Base-by-base conservation (phyloP, 2,888 invertebrate species). In the Callinectes sapidus region DNA sequence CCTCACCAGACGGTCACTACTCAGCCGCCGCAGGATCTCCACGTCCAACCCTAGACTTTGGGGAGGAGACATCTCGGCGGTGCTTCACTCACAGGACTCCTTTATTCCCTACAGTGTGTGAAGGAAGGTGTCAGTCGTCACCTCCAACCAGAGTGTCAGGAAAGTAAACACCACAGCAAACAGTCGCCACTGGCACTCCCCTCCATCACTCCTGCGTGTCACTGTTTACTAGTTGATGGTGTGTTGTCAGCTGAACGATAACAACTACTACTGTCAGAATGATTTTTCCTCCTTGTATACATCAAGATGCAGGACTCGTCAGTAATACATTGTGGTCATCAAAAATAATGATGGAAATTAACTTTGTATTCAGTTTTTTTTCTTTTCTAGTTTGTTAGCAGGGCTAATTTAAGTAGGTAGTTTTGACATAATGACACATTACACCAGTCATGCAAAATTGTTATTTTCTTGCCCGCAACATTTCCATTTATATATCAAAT, bases 1-100 rank as follows among this genome's bases (percentile, higher is more conserved):
- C 94, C 97, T 97, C 92, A 97, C 96, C 90, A 98, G 96, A 96
- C 98, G 97, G 95, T 97, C 96, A 95, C 98, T 97, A 61, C 98
- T 98, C 95, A 98, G 97, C 95, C 97, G 96, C 95, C 97, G 97
- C 94, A 98, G 96, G 23, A 97, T 97, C 94, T 97, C 96, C 42
- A 94, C 92, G 61, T 92, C 90, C 48, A 92, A 35, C 77, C 92
- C 88, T 23, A 91, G 54, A 28, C 71, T 90, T 32, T 81, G 90
- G 32, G 92, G 86, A 10, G 86, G 48, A 71, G 92, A 42, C 92
- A 92, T 92, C 61, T 86, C 90, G 32, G 6, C 28, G 32, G 32
- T 8, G 32, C 35, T 81, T 81, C 28, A 13, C 28, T 23, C 66
- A 5, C 23, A n/a, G n/a, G n/a, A 2, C 42, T 42, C 42, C 42